Base-by-base conservation (phyloP, 2,797 vertebrate species). In the Jordanella pulchra region DNA sequence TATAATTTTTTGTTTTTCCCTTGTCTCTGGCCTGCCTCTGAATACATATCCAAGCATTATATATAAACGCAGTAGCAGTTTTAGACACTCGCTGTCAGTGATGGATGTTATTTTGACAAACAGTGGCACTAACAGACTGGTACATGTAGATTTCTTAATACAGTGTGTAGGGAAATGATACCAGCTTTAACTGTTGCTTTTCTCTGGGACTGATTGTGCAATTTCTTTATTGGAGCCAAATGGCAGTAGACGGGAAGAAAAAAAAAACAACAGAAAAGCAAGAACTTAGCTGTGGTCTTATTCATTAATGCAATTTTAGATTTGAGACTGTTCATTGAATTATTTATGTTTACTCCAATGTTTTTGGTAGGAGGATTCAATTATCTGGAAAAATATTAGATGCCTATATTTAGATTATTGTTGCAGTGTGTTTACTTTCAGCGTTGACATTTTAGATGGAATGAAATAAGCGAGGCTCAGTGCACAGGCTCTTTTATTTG, bases 131-230 rank as follows among this genome's bases (percentile, higher is more conserved):
- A 66, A 25, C 13, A 42, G 28, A 67, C 76, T 77, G 2, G 21
- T 72, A 73, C 3, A 35, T 75, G 45, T 51, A 14, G 13, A 72
- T 70, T 76, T 71, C 28, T 75, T 69, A 79, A 73, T 78, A 30
- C 50, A 58, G 51, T 60, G 39, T 58, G 44, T 30, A 71, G 58
- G 65, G 80, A 89, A 89, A 78, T 85, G 11, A 85, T 86, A 87
- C 51, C 14, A 50, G 47, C 4, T 76, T 17, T 75, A 28, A 64
- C 30, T 71, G 21, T 79, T 79, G 70, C 56, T 0, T 79, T 81
- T 65, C 60, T 82, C 60, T 84, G 69, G 47, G 75, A 72, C 35
- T 69, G 74, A 72, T 87, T 27, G 48, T 67, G 72, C 67, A 72
- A 65, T 83, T 63, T 71, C 69, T 70, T 50, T 47, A 65, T 84